Evolutionary conservation across 2,888 invertebrate genomes (phyloP).

Genomic region (Nowickia ferox): DNA sequence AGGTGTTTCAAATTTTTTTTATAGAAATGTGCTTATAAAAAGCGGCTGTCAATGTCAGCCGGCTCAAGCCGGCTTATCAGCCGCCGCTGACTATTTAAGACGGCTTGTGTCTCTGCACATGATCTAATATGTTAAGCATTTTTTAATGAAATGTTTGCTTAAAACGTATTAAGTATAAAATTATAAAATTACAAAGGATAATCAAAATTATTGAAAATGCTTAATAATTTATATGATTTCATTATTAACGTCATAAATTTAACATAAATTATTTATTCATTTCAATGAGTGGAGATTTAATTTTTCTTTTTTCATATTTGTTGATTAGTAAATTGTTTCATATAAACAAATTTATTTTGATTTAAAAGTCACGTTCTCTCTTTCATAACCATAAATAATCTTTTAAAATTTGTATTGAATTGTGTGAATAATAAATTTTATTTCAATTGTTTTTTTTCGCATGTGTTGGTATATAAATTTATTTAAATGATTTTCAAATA

Average conservation of each 20-base stretch:
- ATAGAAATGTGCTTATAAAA: too few species aligned
- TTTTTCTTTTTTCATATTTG: neutral
- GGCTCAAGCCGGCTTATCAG: too few species aligned
- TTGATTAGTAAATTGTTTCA: constrained; percentile 14
- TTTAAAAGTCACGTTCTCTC: constrained; percentile 55
- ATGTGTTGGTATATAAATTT: constrained; percentile 6
- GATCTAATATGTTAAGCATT: constrained; percentile 47
- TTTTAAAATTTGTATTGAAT: neutral
- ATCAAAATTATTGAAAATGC: constrained; percentile 3
- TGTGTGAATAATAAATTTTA: constrained; percentile 51
- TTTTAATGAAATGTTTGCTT: neutral
- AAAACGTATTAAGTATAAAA: neutral
- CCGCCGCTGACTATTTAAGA: too few species aligned
- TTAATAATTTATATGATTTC: constrained; percentile 9
- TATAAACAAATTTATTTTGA: constrained; percentile 2
- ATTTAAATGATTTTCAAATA: neutral
- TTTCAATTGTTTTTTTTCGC: neutral
- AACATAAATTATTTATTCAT: constrained; percentile 25
- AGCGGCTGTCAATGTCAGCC: too few species aligned
- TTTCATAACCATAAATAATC: constrained; percentile 12
- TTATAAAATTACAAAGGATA: neutral
- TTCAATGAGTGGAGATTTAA: constrained; percentile 1
- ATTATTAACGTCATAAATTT: neutral
- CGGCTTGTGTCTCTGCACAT: too few species aligned
- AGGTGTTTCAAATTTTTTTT: too few species aligned